Conservation (phyloP, 2,797 vertebrate genomes). For the Pagetopsis macropterus region DNA sequence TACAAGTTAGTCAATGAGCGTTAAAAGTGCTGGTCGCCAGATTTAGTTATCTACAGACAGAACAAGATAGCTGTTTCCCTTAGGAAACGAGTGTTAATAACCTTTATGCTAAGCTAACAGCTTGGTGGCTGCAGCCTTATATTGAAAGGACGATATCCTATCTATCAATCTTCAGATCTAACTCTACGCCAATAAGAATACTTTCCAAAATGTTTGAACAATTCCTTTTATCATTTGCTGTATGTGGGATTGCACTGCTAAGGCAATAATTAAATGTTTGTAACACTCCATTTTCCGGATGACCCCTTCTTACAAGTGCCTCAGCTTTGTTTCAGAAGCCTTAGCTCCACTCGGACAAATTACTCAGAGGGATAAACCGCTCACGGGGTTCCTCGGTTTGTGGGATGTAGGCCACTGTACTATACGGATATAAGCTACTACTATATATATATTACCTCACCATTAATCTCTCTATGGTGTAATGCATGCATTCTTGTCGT, state of each 20-base stretch:
- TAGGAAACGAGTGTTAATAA: neutral
- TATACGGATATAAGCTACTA: neutral
- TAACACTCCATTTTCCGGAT: neutral
- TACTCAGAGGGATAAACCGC: neutral
- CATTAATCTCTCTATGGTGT: conserved; percentile 26
- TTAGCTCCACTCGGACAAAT: neutral
- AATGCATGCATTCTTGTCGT: conserved; percentile 21
- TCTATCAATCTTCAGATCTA: neutral
- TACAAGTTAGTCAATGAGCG: neutral
- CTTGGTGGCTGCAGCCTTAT: neutral
- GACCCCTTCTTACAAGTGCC: neutral
- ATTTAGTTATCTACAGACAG: neutral
- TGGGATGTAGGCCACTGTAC: neutral
- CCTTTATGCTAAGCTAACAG: neutral
- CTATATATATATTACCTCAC: conserved; percentile 26
- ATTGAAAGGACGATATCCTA: neutral
- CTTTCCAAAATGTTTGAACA: neutral
- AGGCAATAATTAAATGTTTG: neutral
- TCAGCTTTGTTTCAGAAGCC: neutral
- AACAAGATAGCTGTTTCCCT: neutral
- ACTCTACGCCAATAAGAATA: neutral
- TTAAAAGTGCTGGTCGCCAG: neutral
- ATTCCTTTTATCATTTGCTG: neutral
- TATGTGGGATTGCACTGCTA: too few species aligned
- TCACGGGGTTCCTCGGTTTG: neutral